Percentiles rank a stretch among this genome's conserved stretches.
Conservation (phyloP, 2,888 invertebrate species). For the Minunthozetes semirufus region DNA sequence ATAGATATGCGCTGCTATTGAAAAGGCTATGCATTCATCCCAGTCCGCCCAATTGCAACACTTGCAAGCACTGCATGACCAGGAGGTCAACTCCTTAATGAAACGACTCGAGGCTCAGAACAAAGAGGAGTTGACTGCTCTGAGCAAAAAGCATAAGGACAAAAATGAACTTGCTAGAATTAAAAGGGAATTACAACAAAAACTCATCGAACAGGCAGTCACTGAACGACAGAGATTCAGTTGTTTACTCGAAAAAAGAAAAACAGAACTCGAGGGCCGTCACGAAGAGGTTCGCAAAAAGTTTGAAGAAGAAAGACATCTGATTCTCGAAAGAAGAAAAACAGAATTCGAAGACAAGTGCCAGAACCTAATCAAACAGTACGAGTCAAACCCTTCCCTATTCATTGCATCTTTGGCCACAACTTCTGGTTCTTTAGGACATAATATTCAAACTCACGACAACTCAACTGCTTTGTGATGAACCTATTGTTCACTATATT, state of each 20-base stretch:
- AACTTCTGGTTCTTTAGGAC: slow-evolving; percentile 18
- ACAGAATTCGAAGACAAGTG: slow-evolving; percentile 34
- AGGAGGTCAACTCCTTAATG: slow-evolving; percentile 53
- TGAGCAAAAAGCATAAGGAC: slow-evolving; percentile 79
- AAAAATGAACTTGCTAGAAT: slow-evolving; percentile 76
- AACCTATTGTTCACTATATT: neutral
- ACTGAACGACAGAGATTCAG: slow-evolving; percentile 75
- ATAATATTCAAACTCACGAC: slow-evolving; percentile 14
- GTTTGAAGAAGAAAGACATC: slow-evolving; percentile 58
- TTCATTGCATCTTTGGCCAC: slow-evolving; percentile 24
- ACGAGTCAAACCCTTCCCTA: slow-evolving; percentile 15
- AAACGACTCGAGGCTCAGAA: slow-evolving; percentile 72
- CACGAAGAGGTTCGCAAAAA: slow-evolving; percentile 68
- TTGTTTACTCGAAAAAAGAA: slow-evolving; percentile 66
- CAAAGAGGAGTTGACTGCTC: slow-evolving; percentile 76
- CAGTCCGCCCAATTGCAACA: slow-evolving; percentile 73
- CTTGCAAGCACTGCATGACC: slow-evolving; percentile 60
- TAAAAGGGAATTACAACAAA: slow-evolving; percentile 71
- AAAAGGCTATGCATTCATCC: slow-evolving; percentile 69
- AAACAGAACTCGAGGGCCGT: slow-evolving; percentile 65
- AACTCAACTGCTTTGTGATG: slow-evolving; percentile 18
- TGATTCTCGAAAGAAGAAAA: slow-evolving; percentile 28
- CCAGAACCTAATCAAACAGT: slow-evolving; percentile 16
- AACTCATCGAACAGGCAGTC: slow-evolving; percentile 80
- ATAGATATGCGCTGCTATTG: slow-evolving; percentile 54